phyloP scores from a whole-genome alignment of 2,888 invertebrate genomes.

The Strigamia maritima region DNA sequence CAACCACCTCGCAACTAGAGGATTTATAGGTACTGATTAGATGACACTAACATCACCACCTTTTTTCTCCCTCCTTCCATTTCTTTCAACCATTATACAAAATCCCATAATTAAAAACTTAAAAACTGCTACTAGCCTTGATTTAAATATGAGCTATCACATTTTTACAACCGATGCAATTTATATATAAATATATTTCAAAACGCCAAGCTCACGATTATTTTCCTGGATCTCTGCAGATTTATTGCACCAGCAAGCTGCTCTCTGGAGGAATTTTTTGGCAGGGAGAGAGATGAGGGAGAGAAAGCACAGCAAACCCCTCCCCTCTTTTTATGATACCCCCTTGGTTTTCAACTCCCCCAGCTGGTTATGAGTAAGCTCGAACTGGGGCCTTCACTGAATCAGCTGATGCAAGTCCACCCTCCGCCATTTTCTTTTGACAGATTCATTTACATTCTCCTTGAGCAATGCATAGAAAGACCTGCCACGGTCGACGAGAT shows the following conservation, averaged over 20 bases:
- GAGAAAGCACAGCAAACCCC: slow-evolving; percentile 8
- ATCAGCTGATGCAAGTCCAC: slow-evolving; percentile 13
- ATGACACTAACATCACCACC: neutral
- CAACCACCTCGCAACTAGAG: slow-evolving; percentile 1
- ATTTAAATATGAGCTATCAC: neutral
- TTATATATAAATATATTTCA: neutral
- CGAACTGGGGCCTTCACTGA: neutral
- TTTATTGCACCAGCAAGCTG: neutral
- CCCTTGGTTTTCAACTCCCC: slow-evolving; percentile 9
- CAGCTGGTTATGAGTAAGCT: slow-evolving; percentile 32
- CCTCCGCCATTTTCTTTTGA: slow-evolving; percentile 17
- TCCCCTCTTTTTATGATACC: slow-evolving; percentile 9
- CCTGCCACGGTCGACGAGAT: slow-evolving; percentile 26
- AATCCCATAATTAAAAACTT: neutral
- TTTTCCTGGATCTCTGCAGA: slow-evolving; percentile 17
- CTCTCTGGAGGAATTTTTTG: slow-evolving; percentile 22
- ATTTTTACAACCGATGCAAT: neutral
- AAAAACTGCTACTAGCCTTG: slow-evolving; percentile 1
- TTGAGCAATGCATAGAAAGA: slow-evolving; percentile 21
- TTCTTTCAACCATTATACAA: neutral
- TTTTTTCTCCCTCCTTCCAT: neutral
- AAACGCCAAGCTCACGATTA: slow-evolving; percentile 2
- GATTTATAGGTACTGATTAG: slow-evolving; percentile 25
- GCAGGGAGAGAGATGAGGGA: slow-evolving; percentile 17
- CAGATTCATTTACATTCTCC: slow-evolving; percentile 31